These are phyloP conservation scores for Belonocnema kinseyi DNA, from an alignment of 1,140 invertebrate species.

Conservation along the genomic window DNA sequence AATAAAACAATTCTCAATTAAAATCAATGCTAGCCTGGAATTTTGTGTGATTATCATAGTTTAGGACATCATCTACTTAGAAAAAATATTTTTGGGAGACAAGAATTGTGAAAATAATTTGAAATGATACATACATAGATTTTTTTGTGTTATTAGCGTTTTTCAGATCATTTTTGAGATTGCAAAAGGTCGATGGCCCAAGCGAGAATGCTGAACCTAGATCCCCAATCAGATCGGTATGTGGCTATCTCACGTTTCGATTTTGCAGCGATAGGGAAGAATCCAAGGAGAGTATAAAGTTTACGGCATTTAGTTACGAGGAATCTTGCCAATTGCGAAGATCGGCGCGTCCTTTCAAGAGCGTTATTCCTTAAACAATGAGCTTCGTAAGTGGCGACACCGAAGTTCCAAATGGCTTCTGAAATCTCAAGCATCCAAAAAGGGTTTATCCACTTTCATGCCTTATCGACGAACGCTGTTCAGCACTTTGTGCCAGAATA, in stretches of 20 bases:
- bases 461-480: slow-evolving; percentile 15
- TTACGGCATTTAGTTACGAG: slow-evolving; percentile 21
- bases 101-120: too few relatives aligned
- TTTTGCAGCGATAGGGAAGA: slow-evolving; percentile 21
- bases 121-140: background rate
- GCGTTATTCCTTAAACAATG: slow-evolving; percentile 23
- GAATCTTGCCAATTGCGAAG: slow-evolving; percentile 25
- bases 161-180: background rate
- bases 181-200: slow-evolving; percentile 6
- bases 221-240: slow-evolving; percentile 29
- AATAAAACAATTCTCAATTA: too few relatives aligned
- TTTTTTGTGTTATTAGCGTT: background rate
- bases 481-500: slow-evolving; percentile 26
- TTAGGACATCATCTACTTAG: too few relatives aligned
- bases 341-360: slow-evolving; percentile 30
- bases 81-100: too few relatives aligned
- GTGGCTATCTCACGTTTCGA: slow-evolving; percentile 26
- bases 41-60: too few relatives aligned
- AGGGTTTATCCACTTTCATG: slow-evolving; percentile 4
- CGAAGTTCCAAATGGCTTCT: slow-evolving; percentile 20
- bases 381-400: slow-evolving; percentile 5
- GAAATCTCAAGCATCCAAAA: slow-evolving; percentile 28
- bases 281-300: slow-evolving; percentile 24
- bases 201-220: slow-evolving; percentile 22
- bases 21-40: too few relatives aligned